Evolutionary conservation across 2,888 invertebrate genomes (phyloP).

Genomic region (Beris morrisii): DNA sequence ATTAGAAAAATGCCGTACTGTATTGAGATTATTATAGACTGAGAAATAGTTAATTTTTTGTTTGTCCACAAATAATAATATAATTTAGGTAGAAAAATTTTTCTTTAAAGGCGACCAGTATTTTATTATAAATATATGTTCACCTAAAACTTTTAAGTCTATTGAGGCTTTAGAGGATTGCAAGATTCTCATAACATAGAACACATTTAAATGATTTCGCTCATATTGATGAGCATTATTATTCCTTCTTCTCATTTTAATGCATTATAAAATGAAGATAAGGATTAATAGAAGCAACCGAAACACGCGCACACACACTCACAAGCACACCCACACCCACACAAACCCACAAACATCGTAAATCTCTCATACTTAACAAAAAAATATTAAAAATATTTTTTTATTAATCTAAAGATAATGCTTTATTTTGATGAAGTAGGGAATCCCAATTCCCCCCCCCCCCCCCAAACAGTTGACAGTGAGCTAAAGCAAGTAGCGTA

Average conservation of each 20-base stretch:
- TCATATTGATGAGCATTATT: conserved; percentile 11
- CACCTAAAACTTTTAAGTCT: not conserved
- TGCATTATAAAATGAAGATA: not conserved
- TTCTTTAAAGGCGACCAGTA: no score
- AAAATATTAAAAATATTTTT: conserved; percentile 15
- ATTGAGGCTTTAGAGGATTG: conserved; percentile 7
- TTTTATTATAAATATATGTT: no score
- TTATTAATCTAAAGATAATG: not conserved
- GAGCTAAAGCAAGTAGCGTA: not conserved
- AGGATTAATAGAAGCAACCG: no score
- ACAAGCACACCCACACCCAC: no score
- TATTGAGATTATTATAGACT: no score
- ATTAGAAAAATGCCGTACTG: no score
- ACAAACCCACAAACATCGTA: not conserved
- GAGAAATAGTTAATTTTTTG: no score
- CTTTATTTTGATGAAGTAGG: conserved; percentile 21
- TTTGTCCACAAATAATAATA: no score
- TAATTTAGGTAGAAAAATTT: no score
- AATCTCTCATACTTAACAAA: conserved; percentile 16
- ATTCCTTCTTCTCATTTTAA: not conserved
- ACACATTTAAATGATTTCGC: not conserved
- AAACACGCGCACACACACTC: no score
- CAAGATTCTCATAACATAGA: not conserved
- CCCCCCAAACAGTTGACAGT: not conserved
- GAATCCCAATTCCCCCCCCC: not conserved